A percentile compares a stretch with the other conserved stretches of the same genome.
Evolutionary conservation across 2,888 invertebrate genomes (phyloP).

Genomic region (Idaea biselata): DNA sequence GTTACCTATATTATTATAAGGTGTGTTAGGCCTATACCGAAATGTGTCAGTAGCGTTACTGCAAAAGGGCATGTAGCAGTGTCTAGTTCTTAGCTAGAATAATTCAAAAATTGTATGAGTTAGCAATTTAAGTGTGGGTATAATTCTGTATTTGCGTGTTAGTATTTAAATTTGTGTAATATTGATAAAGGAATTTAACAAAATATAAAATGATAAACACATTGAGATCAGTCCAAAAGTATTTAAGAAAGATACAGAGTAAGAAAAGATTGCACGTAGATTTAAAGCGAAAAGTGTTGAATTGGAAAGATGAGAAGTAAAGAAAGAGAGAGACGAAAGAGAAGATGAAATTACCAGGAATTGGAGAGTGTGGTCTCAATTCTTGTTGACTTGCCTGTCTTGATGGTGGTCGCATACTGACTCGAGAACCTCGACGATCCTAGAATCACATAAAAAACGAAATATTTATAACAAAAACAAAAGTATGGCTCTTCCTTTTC

Average conservation of each 20-base stretch:
- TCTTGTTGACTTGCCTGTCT: constrained; percentile 93
- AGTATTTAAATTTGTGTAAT: neutral
- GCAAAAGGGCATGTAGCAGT: neutral
- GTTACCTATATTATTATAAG: constrained; percentile 35
- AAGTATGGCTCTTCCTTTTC: neutral
- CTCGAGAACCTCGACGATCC: constrained; percentile 89
- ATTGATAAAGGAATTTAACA: neutral
- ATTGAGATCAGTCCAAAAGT: neutral
- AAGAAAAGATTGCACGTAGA: neutral
- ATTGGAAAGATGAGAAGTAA: neutral
- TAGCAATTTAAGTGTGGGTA: neutral
- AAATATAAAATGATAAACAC: neutral
- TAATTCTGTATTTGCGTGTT: neutral
- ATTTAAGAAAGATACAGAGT: constrained; percentile 10
- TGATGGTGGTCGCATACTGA: constrained; percentile 89
- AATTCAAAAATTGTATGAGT: neutral
- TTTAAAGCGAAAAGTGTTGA: neutral
- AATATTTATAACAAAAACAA: neutral
- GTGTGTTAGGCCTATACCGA: neutral
- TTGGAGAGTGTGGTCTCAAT: constrained; percentile 89
- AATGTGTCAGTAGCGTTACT: neutral
- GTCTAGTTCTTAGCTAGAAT: neutral
- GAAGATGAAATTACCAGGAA: constrained; percentile 77
- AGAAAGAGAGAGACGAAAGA: neutral
- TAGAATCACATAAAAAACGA: constrained; percentile 31